Evolutionary conservation across 2,113 vertebrate species (phyloP).

Genomic region (Pantherophis guttatus): DNA sequence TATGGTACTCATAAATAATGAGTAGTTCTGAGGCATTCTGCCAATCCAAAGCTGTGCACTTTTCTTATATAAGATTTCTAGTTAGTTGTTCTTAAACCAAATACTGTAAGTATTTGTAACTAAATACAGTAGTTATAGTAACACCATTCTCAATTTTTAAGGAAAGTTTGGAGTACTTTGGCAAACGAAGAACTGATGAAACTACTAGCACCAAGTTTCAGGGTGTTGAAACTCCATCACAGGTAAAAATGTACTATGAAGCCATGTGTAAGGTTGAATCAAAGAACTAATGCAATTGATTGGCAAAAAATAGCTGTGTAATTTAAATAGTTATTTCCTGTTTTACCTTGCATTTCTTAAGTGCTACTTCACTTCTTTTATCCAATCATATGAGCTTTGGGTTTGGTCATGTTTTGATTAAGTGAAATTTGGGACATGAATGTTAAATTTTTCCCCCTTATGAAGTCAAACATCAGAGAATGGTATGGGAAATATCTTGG

Average conservation of each 20-base stretch:
- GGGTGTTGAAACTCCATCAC: constrained; percentile 95
- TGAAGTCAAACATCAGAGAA: background rate
- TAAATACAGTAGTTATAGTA: background rate
- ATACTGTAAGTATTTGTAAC: background rate
- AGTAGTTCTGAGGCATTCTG: background rate
- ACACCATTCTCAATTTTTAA: constrained; percentile 30
- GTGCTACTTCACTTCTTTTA: background rate
- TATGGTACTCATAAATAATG: background rate
- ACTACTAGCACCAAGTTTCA: constrained; percentile 87
- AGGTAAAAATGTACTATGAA: constrained; percentile 69
- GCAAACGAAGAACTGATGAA: constrained; percentile 88
- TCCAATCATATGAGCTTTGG: background rate
- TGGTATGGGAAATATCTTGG: background rate
- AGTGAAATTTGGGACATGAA: background rate
- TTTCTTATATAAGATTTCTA: background rate
- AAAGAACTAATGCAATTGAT: background rate
- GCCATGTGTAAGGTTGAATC: background rate
- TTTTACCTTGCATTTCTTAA: too few species aligned
- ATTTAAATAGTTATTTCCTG: background rate
- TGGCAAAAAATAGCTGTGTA: background rate
- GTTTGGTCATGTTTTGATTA: background rate
- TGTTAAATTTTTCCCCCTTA: background rate
- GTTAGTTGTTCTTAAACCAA: background rate
- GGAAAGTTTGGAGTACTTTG: constrained; percentile 92
- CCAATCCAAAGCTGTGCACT: background rate